These are phyloP conservation scores for Zaprionus tsacasi DNA, from an alignment of 1,140 invertebrate species.

Conservation along the genomic window DNA sequence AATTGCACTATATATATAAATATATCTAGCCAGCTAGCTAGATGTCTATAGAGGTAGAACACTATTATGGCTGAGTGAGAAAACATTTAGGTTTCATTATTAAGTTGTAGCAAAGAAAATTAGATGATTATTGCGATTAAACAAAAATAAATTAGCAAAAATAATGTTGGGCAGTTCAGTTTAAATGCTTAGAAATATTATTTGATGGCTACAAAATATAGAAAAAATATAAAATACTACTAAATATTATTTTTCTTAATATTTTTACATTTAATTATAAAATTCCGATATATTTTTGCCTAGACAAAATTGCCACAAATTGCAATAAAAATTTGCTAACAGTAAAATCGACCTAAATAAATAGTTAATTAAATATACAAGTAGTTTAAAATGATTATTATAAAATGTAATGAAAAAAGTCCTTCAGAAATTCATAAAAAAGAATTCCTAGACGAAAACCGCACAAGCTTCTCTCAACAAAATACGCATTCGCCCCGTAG, in stretches of 20 bases:
- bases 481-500: background rate
- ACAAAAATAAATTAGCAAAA: constrained; percentile 3
- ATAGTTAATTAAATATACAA: too few species aligned
- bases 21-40: background rate
- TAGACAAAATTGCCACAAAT: too few species aligned
- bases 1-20: background rate
- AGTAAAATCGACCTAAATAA: too few species aligned
- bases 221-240: background rate
- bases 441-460: background rate
- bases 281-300: too few species aligned
- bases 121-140: background rate
- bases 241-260: background rate
- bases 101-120: background rate
- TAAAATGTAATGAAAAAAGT: background rate
- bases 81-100: background rate
- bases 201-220: background rate
- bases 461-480: background rate
- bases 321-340: too few species aligned
- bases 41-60: background rate
- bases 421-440: background rate
- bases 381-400: too few species aligned
- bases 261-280: too few species aligned
- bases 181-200: background rate
- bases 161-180: background rate
- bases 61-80: background rate